Percentiles rank a stretch among this genome's conserved stretches.
Evolutionary conservation across 2,888 invertebrate genomes (phyloP).

Genomic region (Crematogaster levior): DNA sequence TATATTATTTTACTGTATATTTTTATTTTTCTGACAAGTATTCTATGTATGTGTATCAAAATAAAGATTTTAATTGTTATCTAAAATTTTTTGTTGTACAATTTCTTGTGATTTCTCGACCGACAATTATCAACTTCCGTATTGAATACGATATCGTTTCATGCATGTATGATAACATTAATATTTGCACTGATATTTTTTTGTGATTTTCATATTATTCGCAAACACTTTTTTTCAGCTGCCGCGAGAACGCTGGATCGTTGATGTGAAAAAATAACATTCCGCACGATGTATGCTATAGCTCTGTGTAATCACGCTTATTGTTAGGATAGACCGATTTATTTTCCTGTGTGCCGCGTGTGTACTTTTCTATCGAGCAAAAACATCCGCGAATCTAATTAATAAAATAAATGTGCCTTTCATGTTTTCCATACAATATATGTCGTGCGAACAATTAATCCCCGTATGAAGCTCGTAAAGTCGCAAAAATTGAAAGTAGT

Average conservation of each 20-base stretch:
- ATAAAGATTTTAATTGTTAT: not conserved
- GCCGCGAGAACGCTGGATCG: slow-evolving; percentile 2
- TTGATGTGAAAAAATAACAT: slow-evolving; percentile 47
- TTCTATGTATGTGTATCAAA: not conserved
- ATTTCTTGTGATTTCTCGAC: not conserved
- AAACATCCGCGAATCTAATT: slow-evolving; percentile 27
- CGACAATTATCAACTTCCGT: not conserved
- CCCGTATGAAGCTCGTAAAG: not conserved
- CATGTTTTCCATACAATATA: not conserved
- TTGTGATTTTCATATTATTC: slow-evolving; percentile 37
- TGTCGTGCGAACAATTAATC: not conserved
- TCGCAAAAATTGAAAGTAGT: slow-evolving; percentile 29
- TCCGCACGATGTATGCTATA: slow-evolving; percentile 10
- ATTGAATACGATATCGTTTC: not conserved
- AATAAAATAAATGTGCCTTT: slow-evolving; percentile 27
- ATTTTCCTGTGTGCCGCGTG: not conserved
- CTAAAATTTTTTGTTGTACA: slow-evolving; percentile 5
- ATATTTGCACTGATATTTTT: slow-evolving; percentile 26
- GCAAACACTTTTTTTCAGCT: slow-evolving; percentile 25
- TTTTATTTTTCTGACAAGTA: not conserved
- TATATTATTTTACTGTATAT: too few relatives aligned
- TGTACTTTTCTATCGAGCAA: slow-evolving; percentile 36
- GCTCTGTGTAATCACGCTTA: slow-evolving; percentile 42
- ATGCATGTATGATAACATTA: not conserved
- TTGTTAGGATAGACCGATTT: slow-evolving; percentile 46